Percentiles rank a stretch among this genome's conserved stretches.
Evolutionary conservation across 1,140 invertebrate genomes (phyloP).

Genomic region (Xylocopa sonorina): DNA sequence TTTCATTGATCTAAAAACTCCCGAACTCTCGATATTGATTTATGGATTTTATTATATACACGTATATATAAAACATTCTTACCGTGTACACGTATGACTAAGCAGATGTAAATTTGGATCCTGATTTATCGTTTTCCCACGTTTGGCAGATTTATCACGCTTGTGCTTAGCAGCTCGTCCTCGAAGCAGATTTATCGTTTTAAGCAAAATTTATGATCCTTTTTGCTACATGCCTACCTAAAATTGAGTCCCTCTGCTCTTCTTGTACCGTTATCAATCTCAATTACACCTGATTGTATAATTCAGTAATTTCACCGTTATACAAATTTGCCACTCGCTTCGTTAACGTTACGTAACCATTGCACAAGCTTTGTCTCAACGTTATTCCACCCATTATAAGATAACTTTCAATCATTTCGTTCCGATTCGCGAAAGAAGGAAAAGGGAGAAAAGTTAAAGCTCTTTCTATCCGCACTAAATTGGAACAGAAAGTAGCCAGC

Average conservation of each 20-base stretch:
- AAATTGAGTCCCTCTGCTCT: not conserved
- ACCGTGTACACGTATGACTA: not conserved
- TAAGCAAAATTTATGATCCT: not conserved
- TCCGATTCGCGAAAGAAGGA: no score
- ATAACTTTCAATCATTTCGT: no score
- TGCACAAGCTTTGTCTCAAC: no score
- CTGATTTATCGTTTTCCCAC: slow-evolving; percentile 29
- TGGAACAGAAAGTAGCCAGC: no score
- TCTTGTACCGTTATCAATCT: no score
- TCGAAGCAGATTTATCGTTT: slow-evolving; percentile 17
- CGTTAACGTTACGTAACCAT: no score
- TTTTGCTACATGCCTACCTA: not conserved
- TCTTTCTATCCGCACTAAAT: no score
- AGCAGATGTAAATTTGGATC: slow-evolving; percentile 22
- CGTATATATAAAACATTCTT: slow-evolving; percentile 25
- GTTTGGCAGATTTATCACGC: slow-evolving; percentile 27
- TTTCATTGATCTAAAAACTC: not conserved
- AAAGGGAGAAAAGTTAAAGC: no score
- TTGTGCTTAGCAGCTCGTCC: not conserved
- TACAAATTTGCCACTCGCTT: no score
- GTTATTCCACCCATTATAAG: no score
- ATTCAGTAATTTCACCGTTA: no score
- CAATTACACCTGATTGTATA: no score
- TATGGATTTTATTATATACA: not conserved
- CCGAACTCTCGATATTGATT: not conserved